Percentiles rank a stretch among this genome's conserved stretches.
These are phyloP conservation scores for Neuroterus valhalla DNA, from an alignment of 1,140 invertebrate genomes.

Conservation along the genomic window DNA sequence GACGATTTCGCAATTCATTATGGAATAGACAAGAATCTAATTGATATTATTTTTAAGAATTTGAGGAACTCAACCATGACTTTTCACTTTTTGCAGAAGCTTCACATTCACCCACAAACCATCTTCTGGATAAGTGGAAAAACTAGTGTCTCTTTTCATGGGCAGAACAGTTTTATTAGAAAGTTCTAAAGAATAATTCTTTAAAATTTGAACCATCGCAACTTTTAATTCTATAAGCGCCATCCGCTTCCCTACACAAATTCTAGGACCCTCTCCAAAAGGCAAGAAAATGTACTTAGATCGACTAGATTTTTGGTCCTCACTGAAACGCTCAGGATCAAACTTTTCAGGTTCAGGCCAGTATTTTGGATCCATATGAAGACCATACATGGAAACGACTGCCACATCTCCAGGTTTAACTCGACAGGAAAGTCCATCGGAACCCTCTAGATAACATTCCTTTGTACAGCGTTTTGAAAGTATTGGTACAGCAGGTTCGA, in stretches of 20 bases:
- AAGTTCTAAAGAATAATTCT: conserved; percentile 47
- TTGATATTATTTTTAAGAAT: background rate
- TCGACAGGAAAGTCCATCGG: conserved; percentile 47
- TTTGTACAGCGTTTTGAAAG: conserved; percentile 50
- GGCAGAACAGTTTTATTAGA: conserved; percentile 49
- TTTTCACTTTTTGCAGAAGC: conserved; percentile 8
- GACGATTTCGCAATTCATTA: no score
- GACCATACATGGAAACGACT: conserved; percentile 63
- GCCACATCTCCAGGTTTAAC: conserved; percentile 55
- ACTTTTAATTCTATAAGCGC: conserved; percentile 50
- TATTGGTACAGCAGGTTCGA: conserved; percentile 26
- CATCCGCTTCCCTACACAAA: conserved; percentile 73
- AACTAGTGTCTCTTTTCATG: conserved; percentile 28
- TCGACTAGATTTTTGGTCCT: conserved; percentile 55
- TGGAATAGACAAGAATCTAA: no score
- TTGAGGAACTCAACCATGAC: background rate
- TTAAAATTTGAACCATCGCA: conserved; percentile 41
- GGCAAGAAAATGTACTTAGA: conserved; percentile 69
- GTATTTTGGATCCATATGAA: conserved; percentile 74
- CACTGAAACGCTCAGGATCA: conserved; percentile 74
- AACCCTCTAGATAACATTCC: conserved; percentile 43
- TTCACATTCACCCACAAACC: conserved; percentile 51
- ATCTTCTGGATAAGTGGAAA: conserved; percentile 33
- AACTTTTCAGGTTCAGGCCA: conserved; percentile 76
- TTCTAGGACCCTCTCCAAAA: conserved; percentile 75